Conservation (phyloP, 2,888 invertebrate species). For the Synergus umbraculus region DNA sequence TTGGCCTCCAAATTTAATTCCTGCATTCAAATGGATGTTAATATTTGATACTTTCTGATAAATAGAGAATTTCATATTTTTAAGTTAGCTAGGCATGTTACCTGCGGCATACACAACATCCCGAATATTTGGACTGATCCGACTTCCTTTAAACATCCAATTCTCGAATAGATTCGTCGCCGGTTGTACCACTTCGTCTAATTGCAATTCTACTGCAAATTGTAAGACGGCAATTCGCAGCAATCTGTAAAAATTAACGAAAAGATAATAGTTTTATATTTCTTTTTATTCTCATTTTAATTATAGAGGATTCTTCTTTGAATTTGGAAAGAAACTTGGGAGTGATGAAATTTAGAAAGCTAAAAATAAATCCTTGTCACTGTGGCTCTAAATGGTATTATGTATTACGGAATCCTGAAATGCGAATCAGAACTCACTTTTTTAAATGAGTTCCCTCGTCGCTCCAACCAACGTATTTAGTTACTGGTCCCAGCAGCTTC, state of each 20-base stretch:
- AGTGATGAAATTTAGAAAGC: background rate
- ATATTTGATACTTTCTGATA: background rate
- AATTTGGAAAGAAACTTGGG: background rate
- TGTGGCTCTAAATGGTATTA: background rate
- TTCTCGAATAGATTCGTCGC: conserved; percentile 84
- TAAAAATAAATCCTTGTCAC: background rate
- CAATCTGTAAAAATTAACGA: conserved; percentile 79
- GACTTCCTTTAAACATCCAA: conserved; percentile 84
- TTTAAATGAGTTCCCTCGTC: conserved; percentile 82
- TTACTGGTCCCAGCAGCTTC: conserved; percentile 80
- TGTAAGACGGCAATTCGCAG: conserved; percentile 85
- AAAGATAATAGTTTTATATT: too few species aligned
- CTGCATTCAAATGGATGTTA: conserved; percentile 68
- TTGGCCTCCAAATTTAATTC: conserved; percentile 85
- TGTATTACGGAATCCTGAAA: background rate
- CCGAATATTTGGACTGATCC: conserved; percentile 86
- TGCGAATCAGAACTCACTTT: conserved; percentile 77
- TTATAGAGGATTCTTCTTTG: too few species aligned
- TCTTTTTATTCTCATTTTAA: too few species aligned
- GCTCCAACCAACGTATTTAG: conserved; percentile 82
- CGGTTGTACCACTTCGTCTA: conserved; percentile 84
- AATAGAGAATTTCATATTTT: background rate
- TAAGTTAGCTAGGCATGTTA: conserved; percentile 44
- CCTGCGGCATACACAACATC: conserved; percentile 83
- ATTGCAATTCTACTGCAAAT: conserved; percentile 86